Percentiles rank a stretch among this genome's conserved stretches.
These are phyloP conservation scores for Colletes gigas DNA, from an alignment of 1,140 invertebrate genomes.

Conservation along the genomic window DNA sequence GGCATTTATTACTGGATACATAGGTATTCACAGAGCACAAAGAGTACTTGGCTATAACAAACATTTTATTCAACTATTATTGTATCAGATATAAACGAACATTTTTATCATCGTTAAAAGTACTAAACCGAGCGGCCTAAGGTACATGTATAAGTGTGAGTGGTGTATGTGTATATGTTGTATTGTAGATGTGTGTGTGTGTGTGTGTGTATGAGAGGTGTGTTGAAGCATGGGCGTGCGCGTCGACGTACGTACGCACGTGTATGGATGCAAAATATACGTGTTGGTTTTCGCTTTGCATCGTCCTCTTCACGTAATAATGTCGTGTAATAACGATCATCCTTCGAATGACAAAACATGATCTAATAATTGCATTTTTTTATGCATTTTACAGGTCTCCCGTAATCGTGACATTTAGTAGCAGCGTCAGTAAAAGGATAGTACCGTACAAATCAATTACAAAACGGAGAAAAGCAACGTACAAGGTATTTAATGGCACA, in stretches of 20 bases:
- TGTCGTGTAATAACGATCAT: constrained; percentile 54
- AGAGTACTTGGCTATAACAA: constrained; percentile 77
- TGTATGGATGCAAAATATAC: constrained; percentile 29
- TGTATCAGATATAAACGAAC: constrained; percentile 77
- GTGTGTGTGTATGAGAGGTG: constrained; percentile 37
- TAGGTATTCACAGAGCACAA: constrained; percentile 75
- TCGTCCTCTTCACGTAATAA: constrained; percentile 14
- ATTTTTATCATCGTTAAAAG: constrained; percentile 73
- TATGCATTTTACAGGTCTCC: constrained; percentile 50
- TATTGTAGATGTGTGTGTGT: constrained; percentile 24
- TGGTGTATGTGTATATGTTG: constrained; percentile 41
- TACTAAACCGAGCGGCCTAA: constrained; percentile 72
- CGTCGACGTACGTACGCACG: constrained; percentile 1
- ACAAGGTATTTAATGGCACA: constrained; percentile 41
- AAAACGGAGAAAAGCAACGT: constrained; percentile 44
- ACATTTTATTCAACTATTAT: constrained; percentile 77
- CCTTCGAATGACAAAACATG: constrained; percentile 44
- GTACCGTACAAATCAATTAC: constrained; percentile 29
- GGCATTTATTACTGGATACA: constrained; percentile 53
- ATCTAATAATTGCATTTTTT: constrained; percentile 52
- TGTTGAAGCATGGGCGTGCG: background rate
- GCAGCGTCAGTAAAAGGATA: constrained; percentile 53
- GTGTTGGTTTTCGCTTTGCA: constrained; percentile 37
- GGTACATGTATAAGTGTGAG: constrained; percentile 59
- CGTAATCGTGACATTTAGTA: constrained; percentile 47